Base-by-base conservation (phyloP, 2,797 vertebrate species). In the Decapterus maruadsi region DNA sequence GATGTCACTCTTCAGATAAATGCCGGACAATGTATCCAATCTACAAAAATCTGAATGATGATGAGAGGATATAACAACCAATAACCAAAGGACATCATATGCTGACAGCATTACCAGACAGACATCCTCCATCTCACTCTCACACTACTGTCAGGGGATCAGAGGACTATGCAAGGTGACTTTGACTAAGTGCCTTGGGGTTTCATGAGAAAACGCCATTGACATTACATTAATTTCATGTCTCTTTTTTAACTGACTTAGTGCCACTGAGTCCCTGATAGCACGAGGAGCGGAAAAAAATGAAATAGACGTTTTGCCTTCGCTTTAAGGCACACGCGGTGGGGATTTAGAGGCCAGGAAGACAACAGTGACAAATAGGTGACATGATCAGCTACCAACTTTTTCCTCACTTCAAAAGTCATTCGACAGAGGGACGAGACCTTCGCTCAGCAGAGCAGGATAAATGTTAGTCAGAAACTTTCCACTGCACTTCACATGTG, bases 111-210 rank as follows among this genome's bases (percentile, higher is more conserved):
- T 79, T 82, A 83, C 71, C 89, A 93, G 91, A 89, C 90, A 94
- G 91, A 90, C 93, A 91, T 91, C 88, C 87, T 94, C 90, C 89
- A 89, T 93, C 89, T 94, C 92, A 89, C 92, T 93, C 87, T 91
- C 84, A 53, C 76, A 75, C 85, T 71, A 90, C 92, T 88, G 94
- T 95, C 93, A 90, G 78, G 91, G 90, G 93, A 93, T 83, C 86
- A 79, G 89, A 92, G 90, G 90, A 93, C 90, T 90, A 89, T 70
- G 76, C 93, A 95, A 95, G 94, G 94, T 95, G 94, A 95, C 94
- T 95, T 95, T 94, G 93, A 95, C 89, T 89, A 84, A 91, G 85
- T 90, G 93, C 94, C 95, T 93, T 89, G 88, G 91, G 94, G 93
- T 93, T 92, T 89, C 79, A 84, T 84, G 87, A 88, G 90, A 91